Base-by-base conservation (phyloP, 1,140 invertebrate species). In the Papilio polytes region DNA sequence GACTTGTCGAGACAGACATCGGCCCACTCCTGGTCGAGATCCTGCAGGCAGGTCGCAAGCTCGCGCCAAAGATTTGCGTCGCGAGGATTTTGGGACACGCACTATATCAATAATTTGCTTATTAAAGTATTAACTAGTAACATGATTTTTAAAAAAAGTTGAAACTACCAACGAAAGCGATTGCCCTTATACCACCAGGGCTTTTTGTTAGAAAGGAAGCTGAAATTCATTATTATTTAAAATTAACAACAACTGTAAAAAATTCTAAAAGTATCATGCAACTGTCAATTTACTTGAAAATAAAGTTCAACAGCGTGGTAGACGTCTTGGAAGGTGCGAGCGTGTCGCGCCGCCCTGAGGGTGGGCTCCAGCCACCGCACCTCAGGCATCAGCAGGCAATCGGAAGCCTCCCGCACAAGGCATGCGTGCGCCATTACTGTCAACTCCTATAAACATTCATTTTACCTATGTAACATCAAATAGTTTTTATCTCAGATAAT, bases 61-160 rank as follows among this genome's bases (percentile, higher is more conserved):
- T 95, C 93, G 0, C 93, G 88, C 93, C 93, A 95, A 66, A 81
- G 74, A 72, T 90, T 83, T 10, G 89, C 85, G n/a, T 91, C 85
- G 2, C 80, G 76, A 2, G 86, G 85, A 22, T 81, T 87, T 36
- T 90, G 73, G 6, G 81, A 83, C 3, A 89, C 83, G n/a, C 87
- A 66, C 91, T 94, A 80, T 44, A 80, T 80, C 53, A 13, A 81
- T 51, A 48, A 66, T 20, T 7, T 41, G 59, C 20, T 48, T n/a
- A n/a, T n/a, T n/a, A n/a, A n/a, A n/a, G n/a, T n/a, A n/a, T n/a
- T n/a, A n/a, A 51, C 13, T 51, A 18, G 13, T 41, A 8, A 41
- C 36, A 41, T 41, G 36, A 41, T 8, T 41, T 41, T 8, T 8
- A 7, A 41, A 41, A 41, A 41, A 7, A 41, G 7, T 41, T 41